Evolutionary conservation across 2,888 invertebrate species (phyloP).

Genomic region (Nasonovia ribisnigri): DNA sequence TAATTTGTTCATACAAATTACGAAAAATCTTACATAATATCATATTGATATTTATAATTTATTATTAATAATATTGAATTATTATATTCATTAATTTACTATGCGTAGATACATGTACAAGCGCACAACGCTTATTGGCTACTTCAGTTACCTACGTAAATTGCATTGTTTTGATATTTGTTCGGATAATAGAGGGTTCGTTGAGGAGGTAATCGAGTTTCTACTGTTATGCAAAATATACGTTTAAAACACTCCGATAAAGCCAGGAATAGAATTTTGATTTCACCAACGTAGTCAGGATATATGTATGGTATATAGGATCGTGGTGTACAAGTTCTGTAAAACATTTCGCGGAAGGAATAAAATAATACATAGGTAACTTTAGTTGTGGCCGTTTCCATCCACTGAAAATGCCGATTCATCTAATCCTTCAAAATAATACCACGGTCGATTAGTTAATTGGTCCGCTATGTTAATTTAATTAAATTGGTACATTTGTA

Average conservation of each 20-base stretch:
- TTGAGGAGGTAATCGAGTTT: too few relatives aligned
- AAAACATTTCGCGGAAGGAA: not conserved
- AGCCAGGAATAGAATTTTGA: too few relatives aligned
- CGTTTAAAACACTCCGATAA: not conserved
- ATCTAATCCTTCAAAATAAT: not conserved
- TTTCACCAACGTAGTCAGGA: not conserved
- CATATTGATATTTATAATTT: too few relatives aligned
- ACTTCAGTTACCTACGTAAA: too few relatives aligned
- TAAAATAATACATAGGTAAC: not conserved
- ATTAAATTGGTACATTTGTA: not conserved
- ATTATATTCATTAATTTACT: too few relatives aligned
- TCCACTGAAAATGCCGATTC: not conserved
- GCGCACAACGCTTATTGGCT: too few relatives aligned
- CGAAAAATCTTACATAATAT: too few relatives aligned
- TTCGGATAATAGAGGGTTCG: too few relatives aligned
- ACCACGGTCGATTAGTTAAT: not conserved
- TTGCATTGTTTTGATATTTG: too few relatives aligned
- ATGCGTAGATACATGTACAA: too few relatives aligned
- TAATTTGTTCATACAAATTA: too few relatives aligned
- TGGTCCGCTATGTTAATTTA: not conserved
- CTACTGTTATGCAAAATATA: not conserved
- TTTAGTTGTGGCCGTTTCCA: not conserved
- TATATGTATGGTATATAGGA: not conserved
- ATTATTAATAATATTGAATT: too few relatives aligned
- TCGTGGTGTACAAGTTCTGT: not conserved